These are phyloP conservation scores for Drosophila monieri DNA, from an alignment of 2,888 invertebrate genomes.

Conservation along the genomic window DNA sequence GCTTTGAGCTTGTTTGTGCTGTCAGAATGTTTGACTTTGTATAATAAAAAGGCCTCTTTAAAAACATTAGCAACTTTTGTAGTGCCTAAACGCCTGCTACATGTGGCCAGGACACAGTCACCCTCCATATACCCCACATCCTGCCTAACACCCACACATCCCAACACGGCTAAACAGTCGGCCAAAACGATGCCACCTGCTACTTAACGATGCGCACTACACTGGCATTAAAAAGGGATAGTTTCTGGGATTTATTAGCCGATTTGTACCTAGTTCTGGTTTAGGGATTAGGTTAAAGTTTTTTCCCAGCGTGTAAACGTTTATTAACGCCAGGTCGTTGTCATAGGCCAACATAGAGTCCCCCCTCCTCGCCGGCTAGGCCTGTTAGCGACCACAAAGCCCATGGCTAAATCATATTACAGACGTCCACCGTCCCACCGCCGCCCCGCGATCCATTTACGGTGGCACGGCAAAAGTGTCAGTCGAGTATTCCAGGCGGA, in stretches of 20 bases:
- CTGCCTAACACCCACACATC: neutral
- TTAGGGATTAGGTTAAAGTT: neutral
- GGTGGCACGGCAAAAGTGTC: conserved; percentile 70
- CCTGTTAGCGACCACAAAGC: conserved; percentile 35
- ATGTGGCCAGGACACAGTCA: conserved; percentile 48
- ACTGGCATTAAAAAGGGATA: conserved; percentile 18
- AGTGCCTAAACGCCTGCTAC: conserved; percentile 71
- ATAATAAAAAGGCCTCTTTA: conserved; percentile 80
- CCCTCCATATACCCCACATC: neutral
- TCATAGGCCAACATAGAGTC: conserved; percentile 37
- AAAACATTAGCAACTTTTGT: conserved; percentile 81
- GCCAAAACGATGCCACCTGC: conserved; percentile 49
- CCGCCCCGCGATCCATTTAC: conserved; percentile 13
- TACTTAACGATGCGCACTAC: conserved; percentile 45
- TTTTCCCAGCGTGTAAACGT: conserved; percentile 31
- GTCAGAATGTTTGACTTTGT: conserved; percentile 76
- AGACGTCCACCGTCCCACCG: conserved; percentile 37
- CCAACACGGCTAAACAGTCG: conserved; percentile 41
- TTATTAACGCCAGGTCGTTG: conserved; percentile 40
- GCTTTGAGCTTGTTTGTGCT: conserved; percentile 53
- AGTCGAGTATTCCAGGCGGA: conserved; percentile 55
- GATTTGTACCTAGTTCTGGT: neutral
- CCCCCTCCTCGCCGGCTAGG: neutral
- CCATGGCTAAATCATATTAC: conserved; percentile 72
- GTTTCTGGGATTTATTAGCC: neutral